A percentile compares a stretch with the other conserved stretches of the same genome.
Conservation (phyloP, 2,113 vertebrate genomes). For the Leptocoma aspasia region DNA sequence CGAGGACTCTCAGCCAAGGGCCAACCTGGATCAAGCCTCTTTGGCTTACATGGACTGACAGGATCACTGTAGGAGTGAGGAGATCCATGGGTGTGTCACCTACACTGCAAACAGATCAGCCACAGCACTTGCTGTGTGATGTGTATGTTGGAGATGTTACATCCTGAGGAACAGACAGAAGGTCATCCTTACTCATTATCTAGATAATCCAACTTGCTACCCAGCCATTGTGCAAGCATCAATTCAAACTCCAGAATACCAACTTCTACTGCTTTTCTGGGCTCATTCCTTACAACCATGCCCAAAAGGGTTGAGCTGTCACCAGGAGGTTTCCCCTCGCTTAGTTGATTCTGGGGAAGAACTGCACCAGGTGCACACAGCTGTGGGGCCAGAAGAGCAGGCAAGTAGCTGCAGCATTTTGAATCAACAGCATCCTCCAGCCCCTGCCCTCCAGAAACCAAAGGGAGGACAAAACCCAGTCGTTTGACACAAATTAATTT, state of each 20-base stretch:
- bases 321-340: neutral
- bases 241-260: neutral
- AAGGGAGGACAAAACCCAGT: neutral
- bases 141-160: neutral
- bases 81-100: neutral
- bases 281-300: neutral
- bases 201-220: neutral
- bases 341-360: neutral
- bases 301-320: neutral
- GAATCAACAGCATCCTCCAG: neutral
- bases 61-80: neutral
- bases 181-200: neutral
- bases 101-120: neutral
- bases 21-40: neutral
- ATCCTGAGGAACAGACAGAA: neutral
- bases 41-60: neutral
- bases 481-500: slow-evolving; percentile 10
- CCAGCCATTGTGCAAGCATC: neutral
- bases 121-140: neutral
- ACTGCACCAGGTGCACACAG: neutral
- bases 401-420: neutral
- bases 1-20: neutral
- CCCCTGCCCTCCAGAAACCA: neutral
- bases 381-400: neutral
- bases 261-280: neutral